These are phyloP conservation scores for Acronicta leporina DNA, from an alignment of 2,888 invertebrate genomes.

Conservation along the genomic window DNA sequence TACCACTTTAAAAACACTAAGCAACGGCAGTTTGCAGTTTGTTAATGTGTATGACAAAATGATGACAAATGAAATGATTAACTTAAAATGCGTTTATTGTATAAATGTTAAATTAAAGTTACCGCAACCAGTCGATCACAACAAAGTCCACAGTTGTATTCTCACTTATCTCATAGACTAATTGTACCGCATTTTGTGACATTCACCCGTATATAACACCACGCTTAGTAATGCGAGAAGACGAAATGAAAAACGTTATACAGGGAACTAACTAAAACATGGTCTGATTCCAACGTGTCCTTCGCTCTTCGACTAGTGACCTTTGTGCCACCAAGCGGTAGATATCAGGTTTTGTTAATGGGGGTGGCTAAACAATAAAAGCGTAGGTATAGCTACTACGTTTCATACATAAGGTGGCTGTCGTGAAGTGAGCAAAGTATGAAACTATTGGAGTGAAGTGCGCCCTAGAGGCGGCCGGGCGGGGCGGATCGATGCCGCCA, in stretches of 20 bases:
- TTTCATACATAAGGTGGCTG: slow-evolving; percentile 78
- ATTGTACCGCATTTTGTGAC: slow-evolving; percentile 58
- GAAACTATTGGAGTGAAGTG: slow-evolving; percentile 76
- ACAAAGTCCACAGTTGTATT: slow-evolving; percentile 65
- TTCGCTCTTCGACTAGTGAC: slow-evolving; percentile 69
- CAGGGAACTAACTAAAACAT: slow-evolving; percentile 60
- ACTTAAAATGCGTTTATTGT: slow-evolving; percentile 24
- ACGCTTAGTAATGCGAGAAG: slow-evolving; percentile 54
- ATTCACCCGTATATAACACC: slow-evolving; percentile 63
- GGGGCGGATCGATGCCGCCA: slow-evolving; percentile 80
- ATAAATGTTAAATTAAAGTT: slow-evolving; percentile 55
- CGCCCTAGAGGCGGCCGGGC: slow-evolving; percentile 69
- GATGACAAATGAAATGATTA: slow-evolving; percentile 7
- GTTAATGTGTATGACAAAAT: slow-evolving; percentile 6
- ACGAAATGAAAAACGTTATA: slow-evolving; percentile 54
- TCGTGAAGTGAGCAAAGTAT: slow-evolving; percentile 80
- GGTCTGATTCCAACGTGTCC: slow-evolving; percentile 57
- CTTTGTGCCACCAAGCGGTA: slow-evolving; percentile 73
- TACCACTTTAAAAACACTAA: slow-evolving; percentile 39
- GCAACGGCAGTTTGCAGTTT: slow-evolving; percentile 7
- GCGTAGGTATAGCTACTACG: slow-evolving; percentile 84
- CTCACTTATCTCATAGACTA: slow-evolving; percentile 60
- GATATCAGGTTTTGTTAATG: slow-evolving; percentile 78
- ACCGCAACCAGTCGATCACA: slow-evolving; percentile 64
- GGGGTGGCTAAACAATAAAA: slow-evolving; percentile 80